Evolutionary conservation across 30 jellyfish, hydroid and myxozoan species (phyloP), one percentile per base, ranked within the genome.

Genomic region (Chrysaora quinquecirrha): DNA sequence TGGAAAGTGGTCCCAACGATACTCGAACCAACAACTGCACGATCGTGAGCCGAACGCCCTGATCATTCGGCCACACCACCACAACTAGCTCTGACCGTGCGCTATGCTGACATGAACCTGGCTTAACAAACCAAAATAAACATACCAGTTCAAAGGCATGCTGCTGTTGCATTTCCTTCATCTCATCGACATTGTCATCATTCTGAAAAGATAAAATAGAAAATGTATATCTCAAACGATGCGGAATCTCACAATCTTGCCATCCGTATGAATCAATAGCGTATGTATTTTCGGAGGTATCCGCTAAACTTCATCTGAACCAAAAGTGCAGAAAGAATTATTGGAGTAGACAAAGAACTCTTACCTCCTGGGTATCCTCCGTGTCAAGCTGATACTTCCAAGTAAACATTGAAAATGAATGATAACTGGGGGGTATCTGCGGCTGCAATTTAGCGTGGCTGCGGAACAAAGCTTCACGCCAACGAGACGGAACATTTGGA

Each of bases 391-490:
- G 84, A 28, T 82, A 82, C 32, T 70, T 48, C 20, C 80, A 79
- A 0, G 70, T 82, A 34, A 82, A 34, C 6, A 82, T 74, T 2
- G 92, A 21, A 60, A 82, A 82, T 6, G 47, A 24, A 6, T 61
- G 34, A 56, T 60, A 69, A 18, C 32, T 52, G 60, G 21, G 48
- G 22, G 92, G 85, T 14, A 82, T 19, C 16, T 31, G 2, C 30
- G 67, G 77, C 20, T 71, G 64, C 22, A 46, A 6, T 1, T 12
- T 34, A 14, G 19, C 52, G 58, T 82, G 82, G 20, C 70, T 82
- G 1, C 30, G 73, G 43, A 82, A 49, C 50, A 82, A 56, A 25
- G 78, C 80, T 34, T 82, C 65, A 52, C 92, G 64, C 92, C 92
- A 82, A 1, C 85, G 43, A 27, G 84, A 24, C n/a, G 85, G 78